Base-by-base conservation (phyloP, 2,888 invertebrate species). In the Boloria selene region DNA sequence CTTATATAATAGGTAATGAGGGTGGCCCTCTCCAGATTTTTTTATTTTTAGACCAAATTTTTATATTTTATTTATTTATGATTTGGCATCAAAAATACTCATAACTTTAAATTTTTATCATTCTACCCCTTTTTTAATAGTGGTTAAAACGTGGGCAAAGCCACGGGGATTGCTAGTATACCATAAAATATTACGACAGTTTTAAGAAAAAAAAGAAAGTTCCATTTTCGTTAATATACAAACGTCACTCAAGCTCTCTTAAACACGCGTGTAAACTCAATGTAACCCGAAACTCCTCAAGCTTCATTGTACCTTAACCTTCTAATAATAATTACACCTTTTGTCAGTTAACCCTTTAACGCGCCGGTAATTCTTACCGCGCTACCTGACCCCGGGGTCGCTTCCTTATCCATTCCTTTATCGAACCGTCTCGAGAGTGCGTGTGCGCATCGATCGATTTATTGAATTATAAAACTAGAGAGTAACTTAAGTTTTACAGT, bases 311-410 rank as follows among this genome's bases (percentile, higher is more conserved):
- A 77, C 82, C 81, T 86, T 87, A 85, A 86, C 87, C 88, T 80
- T 85, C 71, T 83, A 87, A 88, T 88, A 90, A 90, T 88, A 90
- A 90, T 85, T 85, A 87, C 78, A 83, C 83, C 85, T 86, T 88
- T 90, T 89, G 88, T 86, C 74, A 79, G 84, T 86, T 90, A 91
- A 91, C 92, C 91, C 91, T 88, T 90, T 86, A 82, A 86, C 88
- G 84, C 87, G 83, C 78, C 82, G 79, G 79, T 87, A 86, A 88
- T 87, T 89, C 90, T 90, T 88, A 86, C 77, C 86, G 77, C 80
- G 86, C 89, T 90, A 92, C 92, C 92, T 91, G 91, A 91, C 90
- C 89, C 85, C 80, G 74, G 74, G 74, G 80, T 78, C 78, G 80
- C 84, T 90, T 90, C 90, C 90, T 88, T 85, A 88, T 87, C 85